phyloP scores from a whole-genome alignment of 2,888 invertebrate species.

The Drosophila atroscutellata region DNA sequence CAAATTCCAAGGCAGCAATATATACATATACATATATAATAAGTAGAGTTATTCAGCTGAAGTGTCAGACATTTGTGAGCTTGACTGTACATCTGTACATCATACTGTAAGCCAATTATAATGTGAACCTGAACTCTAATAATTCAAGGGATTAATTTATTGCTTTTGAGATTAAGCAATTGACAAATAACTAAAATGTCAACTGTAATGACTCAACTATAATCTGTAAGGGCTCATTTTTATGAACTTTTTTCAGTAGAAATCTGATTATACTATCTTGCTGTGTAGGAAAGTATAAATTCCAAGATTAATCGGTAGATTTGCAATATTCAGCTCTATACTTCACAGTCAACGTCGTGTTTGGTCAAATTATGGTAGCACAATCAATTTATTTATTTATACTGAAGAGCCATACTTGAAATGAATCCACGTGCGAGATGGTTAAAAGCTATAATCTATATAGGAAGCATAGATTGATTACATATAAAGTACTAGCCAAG shows the following conservation, averaged over 20 bases:
- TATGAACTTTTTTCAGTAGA: not conserved
- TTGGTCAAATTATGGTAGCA: slow-evolving; percentile 30
- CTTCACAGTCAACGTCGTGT: slow-evolving; percentile 5
- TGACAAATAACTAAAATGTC: not conserved
- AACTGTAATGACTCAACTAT: slow-evolving; percentile 1
- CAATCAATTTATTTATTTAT: no score
- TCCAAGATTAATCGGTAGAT: not conserved
- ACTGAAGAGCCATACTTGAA: slow-evolving; percentile 1
- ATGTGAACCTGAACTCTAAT: not conserved
- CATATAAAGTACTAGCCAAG: not conserved
- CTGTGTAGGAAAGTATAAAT: not conserved
- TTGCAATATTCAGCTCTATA: not conserved
- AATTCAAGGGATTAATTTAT: slow-evolving; percentile 2
- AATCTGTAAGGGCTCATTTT: not conserved
- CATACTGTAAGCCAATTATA: not conserved
- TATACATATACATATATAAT: no score
- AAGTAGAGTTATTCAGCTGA: not conserved
- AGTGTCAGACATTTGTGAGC: not conserved
- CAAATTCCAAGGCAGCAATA: not conserved
- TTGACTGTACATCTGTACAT: not conserved
- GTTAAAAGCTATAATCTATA: slow-evolving; percentile 25
- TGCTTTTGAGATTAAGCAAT: not conserved
- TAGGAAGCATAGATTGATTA: not conserved
- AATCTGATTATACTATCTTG: slow-evolving; percentile 27
- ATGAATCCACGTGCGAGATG: slow-evolving; percentile 28